Conservation (phyloP, 2,113 vertebrate genomes). For the Camelus bactrianus region DNA sequence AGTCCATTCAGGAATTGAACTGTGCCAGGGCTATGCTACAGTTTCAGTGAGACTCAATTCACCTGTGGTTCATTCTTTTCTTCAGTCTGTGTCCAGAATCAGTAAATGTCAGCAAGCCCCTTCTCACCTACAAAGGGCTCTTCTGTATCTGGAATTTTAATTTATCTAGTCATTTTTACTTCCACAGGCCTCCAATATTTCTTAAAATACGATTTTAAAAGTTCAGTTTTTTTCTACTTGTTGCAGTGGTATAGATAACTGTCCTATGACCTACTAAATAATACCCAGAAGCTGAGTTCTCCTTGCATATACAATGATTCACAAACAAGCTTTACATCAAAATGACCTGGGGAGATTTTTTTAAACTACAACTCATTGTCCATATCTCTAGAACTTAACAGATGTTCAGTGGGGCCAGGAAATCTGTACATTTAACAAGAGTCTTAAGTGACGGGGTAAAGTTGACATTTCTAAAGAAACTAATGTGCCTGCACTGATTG, state of each 20-base stretch:
- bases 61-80: neutral
- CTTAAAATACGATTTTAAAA: constrained; percentile 11
- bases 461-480: constrained; percentile 10
- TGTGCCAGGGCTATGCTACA: neutral
- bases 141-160: constrained; percentile 27
- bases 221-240: neutral
- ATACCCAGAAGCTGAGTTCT: neutral
- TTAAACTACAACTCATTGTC: neutral
- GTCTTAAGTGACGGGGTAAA: constrained; percentile 18
- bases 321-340: constrained; percentile 38
- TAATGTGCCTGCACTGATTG: neutral
- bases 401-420: neutral
- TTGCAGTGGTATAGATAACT: neutral
- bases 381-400: neutral
- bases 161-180: constrained; percentile 32
- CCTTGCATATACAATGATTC: neutral
- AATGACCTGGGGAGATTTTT: constrained; percentile 4
- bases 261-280: neutral
- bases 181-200: neutral
- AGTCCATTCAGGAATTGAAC: neutral
- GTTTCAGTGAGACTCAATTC: constrained; percentile 8
- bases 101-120: neutral
- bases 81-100: constrained; percentile 2
- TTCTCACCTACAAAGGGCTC: constrained; percentile 28
- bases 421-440: constrained; percentile 31